These are phyloP conservation scores for Tiphia femorata DNA, from an alignment of 2,888 invertebrate species.

Conservation along the genomic window DNA sequence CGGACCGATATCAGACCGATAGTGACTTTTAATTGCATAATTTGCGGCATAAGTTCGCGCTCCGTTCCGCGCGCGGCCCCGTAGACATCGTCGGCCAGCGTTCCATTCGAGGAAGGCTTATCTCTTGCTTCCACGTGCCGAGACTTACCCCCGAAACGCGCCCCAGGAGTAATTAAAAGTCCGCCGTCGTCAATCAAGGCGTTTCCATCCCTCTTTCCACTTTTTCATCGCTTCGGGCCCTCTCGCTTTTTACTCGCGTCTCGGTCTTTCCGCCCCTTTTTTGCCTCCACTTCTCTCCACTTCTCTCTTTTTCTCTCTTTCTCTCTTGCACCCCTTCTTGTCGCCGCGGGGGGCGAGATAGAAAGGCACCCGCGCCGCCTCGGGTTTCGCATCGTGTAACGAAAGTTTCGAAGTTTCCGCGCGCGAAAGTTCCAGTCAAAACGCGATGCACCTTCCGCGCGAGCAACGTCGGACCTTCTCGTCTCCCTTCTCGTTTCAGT, in stretches of 20 bases:
- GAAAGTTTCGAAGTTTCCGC: slow-evolving; percentile 30
- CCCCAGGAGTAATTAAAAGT: slow-evolving; percentile 60
- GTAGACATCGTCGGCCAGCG: slow-evolving; percentile 11
- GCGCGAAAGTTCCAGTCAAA: slow-evolving; percentile 11
- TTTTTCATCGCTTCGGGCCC: slow-evolving; percentile 1
- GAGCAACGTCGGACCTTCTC: too few relatives aligned
- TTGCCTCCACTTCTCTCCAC: slow-evolving; percentile 9
- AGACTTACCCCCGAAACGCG: slow-evolving; percentile 18
- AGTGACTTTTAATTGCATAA: slow-evolving; percentile 47
- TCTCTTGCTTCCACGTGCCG: slow-evolving; percentile 45
- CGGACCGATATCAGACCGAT: slow-evolving; percentile 24
- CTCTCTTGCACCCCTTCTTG: slow-evolving; percentile 24
- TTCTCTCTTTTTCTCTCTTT: slow-evolving; percentile 13
- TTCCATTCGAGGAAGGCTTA: slow-evolving; percentile 39
- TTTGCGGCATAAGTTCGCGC: slow-evolving; percentile 41
- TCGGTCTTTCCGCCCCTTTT: slow-evolving; percentile 2
- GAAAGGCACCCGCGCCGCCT: slow-evolving; percentile 25
- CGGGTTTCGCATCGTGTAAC: slow-evolving; percentile 16
- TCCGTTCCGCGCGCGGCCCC: too few relatives aligned
- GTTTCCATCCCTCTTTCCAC: slow-evolving; percentile 1
- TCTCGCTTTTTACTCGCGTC: slow-evolving; percentile 13
- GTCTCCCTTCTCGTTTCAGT: too few relatives aligned
- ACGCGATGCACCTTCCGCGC: background rate
- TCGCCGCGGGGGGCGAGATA: slow-evolving; percentile 26
- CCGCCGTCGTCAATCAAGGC: slow-evolving; percentile 46